These are phyloP conservation scores for Chromobotia macracanthus DNA, from an alignment of 2,797 vertebrate genomes.

Conservation along the genomic window DNA sequence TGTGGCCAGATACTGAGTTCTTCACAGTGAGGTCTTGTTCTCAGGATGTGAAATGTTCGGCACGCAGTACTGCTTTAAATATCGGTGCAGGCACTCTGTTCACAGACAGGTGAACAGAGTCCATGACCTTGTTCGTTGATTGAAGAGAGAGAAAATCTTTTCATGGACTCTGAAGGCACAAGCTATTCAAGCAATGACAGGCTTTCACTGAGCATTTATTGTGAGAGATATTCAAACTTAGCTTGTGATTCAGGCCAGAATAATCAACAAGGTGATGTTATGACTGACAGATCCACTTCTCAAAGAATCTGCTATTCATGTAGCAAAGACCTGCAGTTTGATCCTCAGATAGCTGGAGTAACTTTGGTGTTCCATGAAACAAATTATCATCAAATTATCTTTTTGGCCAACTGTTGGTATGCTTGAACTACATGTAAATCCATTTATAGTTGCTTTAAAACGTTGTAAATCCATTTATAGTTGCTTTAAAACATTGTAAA, in stretches of 20 bases:
- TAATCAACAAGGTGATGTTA: conserved; percentile 40
- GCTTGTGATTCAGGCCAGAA: conserved; percentile 43
- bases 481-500: conserved; percentile 36
- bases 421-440: conserved; percentile 6
- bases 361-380: conserved; percentile 28
- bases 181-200: conserved; percentile 45
- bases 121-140: conserved; percentile 41
- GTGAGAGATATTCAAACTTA: conserved; percentile 30
- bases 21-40: conserved; percentile 9
- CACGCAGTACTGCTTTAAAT: conserved; percentile 17
- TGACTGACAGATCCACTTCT: conserved; percentile 32
- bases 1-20: conserved; percentile 19
- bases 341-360: conserved; percentile 2
- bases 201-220: conserved; percentile 40
- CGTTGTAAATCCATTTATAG: neutral
- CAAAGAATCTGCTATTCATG: conserved; percentile 8
- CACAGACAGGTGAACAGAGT: too few relatives aligned
- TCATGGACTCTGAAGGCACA: conserved; percentile 29
- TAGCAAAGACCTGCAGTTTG: conserved; percentile 32
- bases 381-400: conserved; percentile 5
- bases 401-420: conserved; percentile 12
- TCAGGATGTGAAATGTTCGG: conserved; percentile 25
- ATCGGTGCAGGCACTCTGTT: conserved; percentile 24
- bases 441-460: conserved; percentile 38
- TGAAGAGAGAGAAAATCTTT: conserved; percentile 39